Base-by-base conservation (phyloP, 2,888 invertebrate species). In the Cheilosia impressa region DNA sequence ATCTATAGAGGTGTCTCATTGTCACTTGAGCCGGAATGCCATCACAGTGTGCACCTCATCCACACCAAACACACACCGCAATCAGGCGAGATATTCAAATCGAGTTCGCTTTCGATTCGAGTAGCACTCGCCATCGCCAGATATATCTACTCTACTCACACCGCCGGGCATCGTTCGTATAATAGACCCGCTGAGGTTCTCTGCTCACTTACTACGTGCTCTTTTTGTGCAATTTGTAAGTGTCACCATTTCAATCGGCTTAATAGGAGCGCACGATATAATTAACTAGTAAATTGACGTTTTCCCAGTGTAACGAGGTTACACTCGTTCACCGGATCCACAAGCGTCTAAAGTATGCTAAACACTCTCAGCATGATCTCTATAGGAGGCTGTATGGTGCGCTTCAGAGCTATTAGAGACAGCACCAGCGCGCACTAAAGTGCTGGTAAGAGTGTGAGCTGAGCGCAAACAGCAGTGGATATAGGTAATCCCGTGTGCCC, bases 181-280 rank as follows among this genome's bases (percentile, higher is more conserved):
- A 75, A 65, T 71, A 57, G 53, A 76, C 57, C 69, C 57, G 66
- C 58, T 45, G 31, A 38, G 45, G 24, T 50, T 47, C 38, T 38
- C 38, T 24, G 10, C 50, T 52, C 24, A 27, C 19, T 58, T 71
- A 34, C 38, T 60, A 41, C 27, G 41, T 45, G 53, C 50, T 71
- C 43, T 58, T 60, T 15, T 31, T 63, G 63, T 55, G 72, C 85
- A 85, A 85, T 85, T 85, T 85, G 85, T 81, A 85, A 85, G 85
- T 85, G 85, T 85, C 85, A 85, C 85, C 85, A 85, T 85, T 85
- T 85, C 85, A 85, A 85, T 85, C 81, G 85, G 72, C 81, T 81
- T 85, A 85, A 85, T 85, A 81, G 76, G 81, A 81, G 85, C 72
- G 38, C 85, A 85, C 85, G 72, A 81, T 81, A 85, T 85, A 85